Conservation (phyloP, 92 coral and sea anemone species). For the Umimayanthus chanpuru region DNA sequence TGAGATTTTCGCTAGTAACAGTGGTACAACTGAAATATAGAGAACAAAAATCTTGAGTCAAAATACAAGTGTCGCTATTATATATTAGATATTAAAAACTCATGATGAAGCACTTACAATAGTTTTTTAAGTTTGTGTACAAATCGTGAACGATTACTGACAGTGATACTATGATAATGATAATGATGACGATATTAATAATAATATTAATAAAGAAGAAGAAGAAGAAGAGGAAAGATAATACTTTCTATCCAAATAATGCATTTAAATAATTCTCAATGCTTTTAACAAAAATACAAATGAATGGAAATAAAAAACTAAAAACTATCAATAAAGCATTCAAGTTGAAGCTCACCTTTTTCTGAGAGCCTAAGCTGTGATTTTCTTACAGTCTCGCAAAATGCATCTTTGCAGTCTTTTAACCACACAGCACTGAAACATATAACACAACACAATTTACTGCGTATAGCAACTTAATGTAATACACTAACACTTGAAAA, state of each 20-base stretch:
- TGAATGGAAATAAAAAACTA: not conserved
- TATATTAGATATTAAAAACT: not conserved
- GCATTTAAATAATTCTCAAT: too few relatives aligned
- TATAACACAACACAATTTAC: not conserved
- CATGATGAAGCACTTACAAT: too few relatives aligned
- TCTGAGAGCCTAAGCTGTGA: conserved; percentile 55
- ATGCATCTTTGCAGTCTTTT: conserved; percentile 70
- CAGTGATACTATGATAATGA: not conserved
- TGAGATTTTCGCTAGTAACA: conserved; percentile 78
- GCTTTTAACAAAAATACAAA: not conserved
- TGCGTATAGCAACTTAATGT: not conserved
- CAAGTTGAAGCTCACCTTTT: conserved; percentile 59
- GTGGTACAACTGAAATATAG: conserved; percentile 57
- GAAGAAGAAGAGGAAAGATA: not conserved
- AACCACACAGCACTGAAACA: conserved; percentile 76
- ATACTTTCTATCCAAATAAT: too few relatives aligned
- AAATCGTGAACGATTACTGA: not conserved
- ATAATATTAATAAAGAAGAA: not conserved
- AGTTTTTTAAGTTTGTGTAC: too few relatives aligned
- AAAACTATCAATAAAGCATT: too few relatives aligned
- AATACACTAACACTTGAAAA: too few relatives aligned
- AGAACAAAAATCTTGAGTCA: not conserved
- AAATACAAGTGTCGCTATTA: not conserved
- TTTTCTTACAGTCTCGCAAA: conserved; percentile 67
- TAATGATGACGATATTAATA: not conserved